Percentiles rank a stretch among this genome's conserved stretches.
Conservation (phyloP, 2,888 invertebrate species). For the Papilio demoleus region DNA sequence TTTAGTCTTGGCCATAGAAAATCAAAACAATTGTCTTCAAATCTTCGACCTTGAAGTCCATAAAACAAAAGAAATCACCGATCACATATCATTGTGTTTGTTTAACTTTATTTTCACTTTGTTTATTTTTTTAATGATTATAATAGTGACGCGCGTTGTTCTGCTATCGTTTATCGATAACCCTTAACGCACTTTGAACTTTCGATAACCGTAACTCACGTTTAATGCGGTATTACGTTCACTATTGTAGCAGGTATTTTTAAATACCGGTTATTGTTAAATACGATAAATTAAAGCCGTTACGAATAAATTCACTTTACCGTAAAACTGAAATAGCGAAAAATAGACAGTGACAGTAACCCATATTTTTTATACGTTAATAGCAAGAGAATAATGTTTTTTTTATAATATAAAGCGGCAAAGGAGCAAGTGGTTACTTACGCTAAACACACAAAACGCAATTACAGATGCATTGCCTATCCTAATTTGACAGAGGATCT, state of each 20-base stretch:
- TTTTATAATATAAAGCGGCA: too few relatives aligned
- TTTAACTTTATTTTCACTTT: conserved; percentile 21
- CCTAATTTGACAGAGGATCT: too few relatives aligned
- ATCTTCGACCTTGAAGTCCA: not conserved
- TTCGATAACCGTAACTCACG: conserved; percentile 56
- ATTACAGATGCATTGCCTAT: too few relatives aligned
- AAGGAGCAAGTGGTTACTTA: too few relatives aligned
- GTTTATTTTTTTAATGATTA: conserved; percentile 34
- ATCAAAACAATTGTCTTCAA: too few relatives aligned
- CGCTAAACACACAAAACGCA: too few relatives aligned
- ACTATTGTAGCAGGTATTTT: conserved; percentile 24
- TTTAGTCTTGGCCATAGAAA: too few relatives aligned
- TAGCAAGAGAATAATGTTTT: too few relatives aligned
- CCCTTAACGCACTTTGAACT: conserved; percentile 64
- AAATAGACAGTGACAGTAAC: too few relatives aligned
- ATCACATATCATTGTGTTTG: not conserved
- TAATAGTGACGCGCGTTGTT: conserved; percentile 64
- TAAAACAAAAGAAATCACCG: not conserved
- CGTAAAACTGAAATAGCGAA: too few relatives aligned
- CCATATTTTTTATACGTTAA: too few relatives aligned
- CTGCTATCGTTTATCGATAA: conserved; percentile 67
- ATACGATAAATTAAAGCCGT: not conserved
- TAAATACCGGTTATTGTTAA: conserved; percentile 18
- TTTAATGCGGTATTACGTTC: conserved; percentile 33
- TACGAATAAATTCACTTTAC: not conserved